Evolutionary conservation across 1,140 invertebrate species (phyloP), one percentile per base, ranked within the genome.

Genomic region (Sogatella furcifera): DNA sequence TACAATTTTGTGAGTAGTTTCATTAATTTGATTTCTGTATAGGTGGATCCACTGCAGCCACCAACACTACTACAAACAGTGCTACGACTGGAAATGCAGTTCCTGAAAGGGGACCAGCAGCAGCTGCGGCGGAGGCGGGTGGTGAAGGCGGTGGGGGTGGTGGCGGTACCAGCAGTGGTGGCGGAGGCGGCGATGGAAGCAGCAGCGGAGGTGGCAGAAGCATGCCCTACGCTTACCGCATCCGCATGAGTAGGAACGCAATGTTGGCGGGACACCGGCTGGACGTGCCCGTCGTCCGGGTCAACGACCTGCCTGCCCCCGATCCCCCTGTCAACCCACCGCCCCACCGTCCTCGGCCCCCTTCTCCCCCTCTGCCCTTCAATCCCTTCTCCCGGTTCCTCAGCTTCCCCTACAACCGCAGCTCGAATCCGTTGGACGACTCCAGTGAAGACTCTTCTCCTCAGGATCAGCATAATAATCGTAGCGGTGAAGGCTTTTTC

Each of bases 391-490:
- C 73, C 13, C 64, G 74, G 44, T 76, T 76, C 57, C 64, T 76
- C 28, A 72, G 74, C 65, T 73, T 73, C 0, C 56, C 72, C 0
- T 73, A 75, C 63, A 65, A 68, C 2, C 68, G 69, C 41, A 65
- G 68, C 4, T 65, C 68, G 9, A 71, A 70, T 67, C 70, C 71
- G 6, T 70, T 72, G 52, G 72, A 73, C 38, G 70, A 69, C 15
- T 71, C 74, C 61, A 74, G 75, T 57, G 73, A 75, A 53, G 65
- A 68, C 13, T 70, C 61, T 17, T 61, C 66, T 21, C 44, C 61
- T 24, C 57, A 60, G 31, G 64, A 63, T 11, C 24, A 28, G 6
- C 24, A 28, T 4, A 28, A 28, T 38, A 3, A 38, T 38, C 53
- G 57, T 9, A 59, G 34, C n/a, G 56, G 57, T 42, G 34, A 61